Percentiles rank a stretch among this genome's conserved stretches.
These are phyloP conservation scores for Lophotriccus pileatus DNA, from an alignment of 2,797 vertebrate genomes.

Conservation along the genomic window DNA sequence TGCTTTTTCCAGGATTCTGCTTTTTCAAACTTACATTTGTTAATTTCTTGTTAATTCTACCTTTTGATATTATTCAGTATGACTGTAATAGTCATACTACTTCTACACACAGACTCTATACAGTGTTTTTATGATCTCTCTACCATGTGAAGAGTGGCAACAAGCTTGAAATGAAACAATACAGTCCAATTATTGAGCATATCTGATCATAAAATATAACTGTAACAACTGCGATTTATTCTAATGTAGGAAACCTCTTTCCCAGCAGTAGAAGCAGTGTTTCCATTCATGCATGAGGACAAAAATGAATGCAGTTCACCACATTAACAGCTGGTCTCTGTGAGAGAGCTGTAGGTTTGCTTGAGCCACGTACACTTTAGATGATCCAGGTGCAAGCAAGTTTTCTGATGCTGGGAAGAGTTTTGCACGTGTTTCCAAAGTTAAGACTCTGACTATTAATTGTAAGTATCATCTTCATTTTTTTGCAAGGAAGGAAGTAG, in stretches of 20 bases:
- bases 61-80: not conserved
- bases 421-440: not conserved
- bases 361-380: not conserved
- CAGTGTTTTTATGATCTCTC: not conserved
- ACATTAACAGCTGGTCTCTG: not conserved
- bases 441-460: not conserved
- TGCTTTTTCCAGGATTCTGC: not conserved
- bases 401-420: not conserved
- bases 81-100: not conserved
- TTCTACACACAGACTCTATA: not conserved
- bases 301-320: not conserved
- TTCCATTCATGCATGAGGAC: not conserved
- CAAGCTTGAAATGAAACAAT: not conserved
- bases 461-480: not conserved
- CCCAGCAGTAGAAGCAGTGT: not conserved
- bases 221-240: not conserved
- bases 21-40: not conserved
- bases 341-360: not conserved
- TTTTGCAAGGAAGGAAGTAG: constrained; percentile 17
- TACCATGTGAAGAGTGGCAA: not conserved
- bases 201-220: not conserved
- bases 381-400: not conserved
- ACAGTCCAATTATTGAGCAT: not conserved
- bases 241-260: not conserved
- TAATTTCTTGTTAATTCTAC: not conserved